Conservation (phyloP, 2,797 vertebrate genomes). For the Karalla daura region DNA sequence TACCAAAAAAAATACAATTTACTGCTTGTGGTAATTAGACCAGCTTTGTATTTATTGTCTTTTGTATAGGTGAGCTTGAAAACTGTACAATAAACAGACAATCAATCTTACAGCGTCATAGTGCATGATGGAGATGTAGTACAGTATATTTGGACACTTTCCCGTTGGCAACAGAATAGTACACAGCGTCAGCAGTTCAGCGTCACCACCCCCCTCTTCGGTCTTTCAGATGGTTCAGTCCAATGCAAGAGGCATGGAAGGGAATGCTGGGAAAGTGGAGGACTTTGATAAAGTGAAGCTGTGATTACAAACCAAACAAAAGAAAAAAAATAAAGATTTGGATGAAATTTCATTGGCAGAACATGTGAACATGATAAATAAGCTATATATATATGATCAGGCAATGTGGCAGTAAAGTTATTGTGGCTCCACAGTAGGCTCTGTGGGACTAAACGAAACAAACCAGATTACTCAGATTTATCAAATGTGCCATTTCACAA, state of each 20-base stretch:
- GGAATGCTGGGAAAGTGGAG: conserved; percentile 57
- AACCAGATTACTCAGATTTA: no score
- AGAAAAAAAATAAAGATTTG: conserved; percentile 1
- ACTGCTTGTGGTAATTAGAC: background rate
- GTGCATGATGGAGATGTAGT: background rate
- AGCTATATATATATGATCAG: background rate
- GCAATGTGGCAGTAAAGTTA: background rate
- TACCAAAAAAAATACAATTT: background rate
- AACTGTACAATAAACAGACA: background rate
- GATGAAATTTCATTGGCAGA: background rate
- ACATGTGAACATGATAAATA: conserved; percentile 3
- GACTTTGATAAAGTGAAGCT: conserved; percentile 49
- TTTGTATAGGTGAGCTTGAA: conserved; percentile 5
- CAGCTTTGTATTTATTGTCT: conserved; percentile 31
- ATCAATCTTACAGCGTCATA: background rate
- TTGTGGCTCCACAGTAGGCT: background rate
- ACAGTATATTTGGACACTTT: background rate
- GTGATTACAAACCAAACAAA: conserved; percentile 24
- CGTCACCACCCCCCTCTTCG: conserved; percentile 30
- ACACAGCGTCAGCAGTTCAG: conserved; percentile 4
- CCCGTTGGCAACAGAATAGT: conserved; percentile 11
- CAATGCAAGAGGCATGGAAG: conserved; percentile 28
- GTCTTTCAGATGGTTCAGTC: conserved; percentile 64
- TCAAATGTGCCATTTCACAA: background rate
- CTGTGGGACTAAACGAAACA: background rate